These are phyloP conservation scores for Morpho achilles DNA, from an alignment of 2,888 invertebrate genomes.

Conservation along the genomic window DNA sequence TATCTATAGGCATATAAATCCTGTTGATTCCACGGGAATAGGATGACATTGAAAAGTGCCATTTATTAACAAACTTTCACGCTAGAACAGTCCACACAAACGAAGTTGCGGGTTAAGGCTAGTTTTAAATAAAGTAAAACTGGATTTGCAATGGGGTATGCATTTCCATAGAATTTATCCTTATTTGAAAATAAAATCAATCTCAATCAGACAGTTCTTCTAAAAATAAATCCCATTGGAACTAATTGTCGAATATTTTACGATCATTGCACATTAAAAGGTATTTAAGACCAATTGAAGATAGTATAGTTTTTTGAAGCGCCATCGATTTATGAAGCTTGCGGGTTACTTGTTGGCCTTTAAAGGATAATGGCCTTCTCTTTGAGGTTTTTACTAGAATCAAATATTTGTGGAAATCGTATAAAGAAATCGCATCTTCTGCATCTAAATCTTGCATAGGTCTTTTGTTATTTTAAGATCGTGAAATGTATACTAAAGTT, in stretches of 20 bases:
- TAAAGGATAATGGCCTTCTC: slow-evolving; percentile 44
- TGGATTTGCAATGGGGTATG: not conserved
- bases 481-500: no score
- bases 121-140: no score
- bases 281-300: slow-evolving; percentile 63
- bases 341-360: slow-evolving; percentile 51
- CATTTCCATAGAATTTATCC: not conserved
- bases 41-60: no score
- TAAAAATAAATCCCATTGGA: slow-evolving; percentile 52
- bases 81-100: no score
- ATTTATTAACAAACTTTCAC: no score
- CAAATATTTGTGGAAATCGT: no score
- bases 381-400: slow-evolving; percentile 31
- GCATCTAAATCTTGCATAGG: no score
- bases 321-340: slow-evolving; percentile 59
- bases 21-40: no score
- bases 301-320: slow-evolving; percentile 60
- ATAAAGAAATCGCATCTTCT: not conserved
- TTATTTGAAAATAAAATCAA: not conserved
- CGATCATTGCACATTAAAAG: slow-evolving; percentile 49
- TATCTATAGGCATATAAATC: no score
- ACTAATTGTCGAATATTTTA: slow-evolving; percentile 74
- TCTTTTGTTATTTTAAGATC: no score
- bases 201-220: not conserved
- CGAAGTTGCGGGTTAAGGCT: no score